Percentiles rank a stretch among this genome's conserved stretches.
Conservation (phyloP, 2,113 vertebrate species). For the Murina feae region DNA sequence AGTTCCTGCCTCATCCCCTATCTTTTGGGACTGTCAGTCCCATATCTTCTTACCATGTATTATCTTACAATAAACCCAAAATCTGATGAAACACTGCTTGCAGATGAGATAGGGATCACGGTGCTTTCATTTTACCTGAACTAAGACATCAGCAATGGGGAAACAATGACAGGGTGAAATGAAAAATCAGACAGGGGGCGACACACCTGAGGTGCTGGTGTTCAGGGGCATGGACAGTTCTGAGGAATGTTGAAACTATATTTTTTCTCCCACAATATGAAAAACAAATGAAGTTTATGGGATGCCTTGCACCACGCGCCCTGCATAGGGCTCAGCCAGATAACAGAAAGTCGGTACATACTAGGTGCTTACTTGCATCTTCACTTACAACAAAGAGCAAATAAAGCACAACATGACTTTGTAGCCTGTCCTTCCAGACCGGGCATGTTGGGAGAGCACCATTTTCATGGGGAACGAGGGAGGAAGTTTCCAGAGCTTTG, state of each 20-base stretch:
- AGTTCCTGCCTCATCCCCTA: background rate
- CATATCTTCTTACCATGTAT: background rate
- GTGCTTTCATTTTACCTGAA: background rate
- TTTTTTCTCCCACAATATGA: background rate
- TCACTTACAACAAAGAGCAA: background rate
- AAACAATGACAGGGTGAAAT: background rate
- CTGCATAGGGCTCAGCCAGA: background rate
- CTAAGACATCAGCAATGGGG: background rate
- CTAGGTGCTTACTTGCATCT: background rate
- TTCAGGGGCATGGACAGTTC: background rate
- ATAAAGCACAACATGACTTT: background rate
- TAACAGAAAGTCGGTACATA: background rate
- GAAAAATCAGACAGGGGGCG: background rate
- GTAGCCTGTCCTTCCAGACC: background rate
- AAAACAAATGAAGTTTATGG: background rate
- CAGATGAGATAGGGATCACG: background rate
- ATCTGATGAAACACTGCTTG: background rate
- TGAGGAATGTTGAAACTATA: background rate
- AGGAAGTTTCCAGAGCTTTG: background rate
- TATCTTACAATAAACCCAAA: background rate
- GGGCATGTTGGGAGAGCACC: background rate
- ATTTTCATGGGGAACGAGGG: background rate
- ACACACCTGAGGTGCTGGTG: background rate
- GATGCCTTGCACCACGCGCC: background rate
- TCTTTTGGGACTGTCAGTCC: background rate